phyloP scores from a whole-genome alignment of 35 echinoderm and acorn worm species.

The Antedon bifida region DNA sequence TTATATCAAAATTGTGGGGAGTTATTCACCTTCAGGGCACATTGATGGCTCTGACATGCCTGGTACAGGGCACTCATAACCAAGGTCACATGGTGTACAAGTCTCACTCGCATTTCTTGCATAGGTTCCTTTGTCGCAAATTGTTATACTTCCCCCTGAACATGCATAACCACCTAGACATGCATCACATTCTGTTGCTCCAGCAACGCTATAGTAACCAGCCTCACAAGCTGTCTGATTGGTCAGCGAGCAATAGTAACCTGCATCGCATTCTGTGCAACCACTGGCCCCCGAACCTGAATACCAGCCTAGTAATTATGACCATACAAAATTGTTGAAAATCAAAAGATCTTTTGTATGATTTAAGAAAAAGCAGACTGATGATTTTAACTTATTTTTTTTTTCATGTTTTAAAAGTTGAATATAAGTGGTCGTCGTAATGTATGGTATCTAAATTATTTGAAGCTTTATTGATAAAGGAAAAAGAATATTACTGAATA shows the following conservation, averaged over 20 bases:
- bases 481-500: neutral
- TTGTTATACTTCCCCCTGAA: neutral
- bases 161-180: constrained; percentile 71
- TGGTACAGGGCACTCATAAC: constrained; percentile 49
- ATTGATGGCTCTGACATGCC: constrained; percentile 38
- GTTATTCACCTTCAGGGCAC: constrained; percentile 39
- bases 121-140: constrained; percentile 22
- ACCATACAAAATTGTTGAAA: neutral
- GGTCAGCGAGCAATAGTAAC: constrained; percentile 52
- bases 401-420: too few species aligned
- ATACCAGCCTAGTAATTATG: constrained; percentile 5
- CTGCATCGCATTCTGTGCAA: constrained; percentile 36
- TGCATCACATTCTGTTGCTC: constrained; percentile 31
- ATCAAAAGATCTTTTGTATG: too few species aligned
- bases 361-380: too few species aligned
- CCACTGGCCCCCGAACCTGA: neutral
- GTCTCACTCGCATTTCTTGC: constrained; percentile 23
- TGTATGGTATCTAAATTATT: neutral
- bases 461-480: neutral
- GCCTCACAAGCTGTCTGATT: constrained; percentile 28
- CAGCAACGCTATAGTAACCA: constrained; percentile 52
- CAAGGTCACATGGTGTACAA: constrained; percentile 41
- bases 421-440: neutral
- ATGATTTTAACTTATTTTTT: too few species aligned
- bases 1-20: too few species aligned